A percentile compares a stretch with the other conserved stretches of the same genome.
phyloP scores from a whole-genome alignment of 37 sponge, comb jelly and placozoan genomes.

The Haliclona indistincta region DNA sequence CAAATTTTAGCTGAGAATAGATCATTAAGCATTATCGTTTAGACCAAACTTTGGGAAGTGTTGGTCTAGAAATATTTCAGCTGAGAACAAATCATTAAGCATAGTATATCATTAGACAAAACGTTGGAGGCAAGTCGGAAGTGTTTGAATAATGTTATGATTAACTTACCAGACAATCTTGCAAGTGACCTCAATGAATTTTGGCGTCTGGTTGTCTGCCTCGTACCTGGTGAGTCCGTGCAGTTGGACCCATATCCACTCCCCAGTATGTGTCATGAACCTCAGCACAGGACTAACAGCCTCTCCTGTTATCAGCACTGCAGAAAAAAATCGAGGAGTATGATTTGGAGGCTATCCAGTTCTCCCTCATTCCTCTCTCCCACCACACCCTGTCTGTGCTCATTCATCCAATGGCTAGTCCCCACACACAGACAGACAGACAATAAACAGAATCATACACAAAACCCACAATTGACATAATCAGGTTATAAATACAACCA shows the following conservation, averaged over 20 bases:
- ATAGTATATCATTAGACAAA: too few relatives aligned
- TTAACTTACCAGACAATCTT: slow-evolving; percentile 62
- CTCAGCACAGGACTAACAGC: slow-evolving; percentile 60
- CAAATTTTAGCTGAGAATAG: too few relatives aligned
- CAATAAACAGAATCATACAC: not conserved
- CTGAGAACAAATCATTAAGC: too few relatives aligned
- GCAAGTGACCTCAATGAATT: slow-evolving; percentile 35
- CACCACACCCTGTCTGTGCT: not conserved
- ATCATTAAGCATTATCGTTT: too few relatives aligned
- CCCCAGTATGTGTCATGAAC: slow-evolving; percentile 59
- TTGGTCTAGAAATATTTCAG: too few relatives aligned
- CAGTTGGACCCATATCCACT: slow-evolving; percentile 79
- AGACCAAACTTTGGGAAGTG: too few relatives aligned
- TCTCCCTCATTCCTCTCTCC: not conserved
- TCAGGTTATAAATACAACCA: too few relatives aligned
- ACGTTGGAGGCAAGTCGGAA: too few relatives aligned
- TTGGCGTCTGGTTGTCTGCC: slow-evolving; percentile 32
- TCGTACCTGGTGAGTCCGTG: slow-evolving; percentile 51
- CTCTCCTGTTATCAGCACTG: slow-evolving; percentile 60
- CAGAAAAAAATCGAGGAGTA: not conserved
- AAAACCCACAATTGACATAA: too few relatives aligned
- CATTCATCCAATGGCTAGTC: not conserved
- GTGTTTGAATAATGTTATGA: too few relatives aligned
- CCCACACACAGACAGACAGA: not conserved
- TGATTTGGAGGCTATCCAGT: not conserved